Evolutionary conservation across 1,140 invertebrate species (phyloP).

Genomic region (Drosophila tropicalis): DNA sequence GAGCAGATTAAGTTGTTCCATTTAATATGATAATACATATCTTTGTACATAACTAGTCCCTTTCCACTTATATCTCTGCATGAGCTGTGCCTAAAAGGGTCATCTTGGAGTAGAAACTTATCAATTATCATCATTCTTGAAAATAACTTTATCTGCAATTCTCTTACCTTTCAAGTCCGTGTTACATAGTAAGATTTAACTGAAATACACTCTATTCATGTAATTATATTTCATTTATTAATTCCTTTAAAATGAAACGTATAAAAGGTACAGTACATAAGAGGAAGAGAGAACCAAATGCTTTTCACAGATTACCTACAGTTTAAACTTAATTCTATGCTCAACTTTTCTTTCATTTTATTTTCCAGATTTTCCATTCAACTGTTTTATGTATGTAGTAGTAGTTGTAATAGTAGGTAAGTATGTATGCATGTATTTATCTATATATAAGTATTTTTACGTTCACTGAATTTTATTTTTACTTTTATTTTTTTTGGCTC

Average conservation of each 20-base stretch:
- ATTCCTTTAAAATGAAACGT: constrained; percentile 57
- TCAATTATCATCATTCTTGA: background rate
- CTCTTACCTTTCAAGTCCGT: background rate
- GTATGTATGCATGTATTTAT: constrained; percentile 14
- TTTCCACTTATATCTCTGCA: background rate
- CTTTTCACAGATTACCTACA: constrained; percentile 59
- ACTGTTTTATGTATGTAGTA: constrained; percentile 19
- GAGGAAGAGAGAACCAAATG: constrained; percentile 44
- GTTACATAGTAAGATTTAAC: background rate
- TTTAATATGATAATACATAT: constrained; percentile 11
- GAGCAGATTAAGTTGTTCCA: constrained; percentile 9
- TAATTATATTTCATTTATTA: constrained; percentile 61
- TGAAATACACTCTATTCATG: constrained; percentile 19
- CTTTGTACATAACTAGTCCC: background rate
- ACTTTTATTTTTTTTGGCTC: background rate
- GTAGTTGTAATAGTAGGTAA: constrained; percentile 12
- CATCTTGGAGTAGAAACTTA: background rate
- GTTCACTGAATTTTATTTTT: background rate
- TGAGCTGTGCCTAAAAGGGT: background rate
- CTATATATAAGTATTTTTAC: constrained; percentile 8
- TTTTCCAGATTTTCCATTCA: constrained; percentile 23
- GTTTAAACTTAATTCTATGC: constrained; percentile 42
- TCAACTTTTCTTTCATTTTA: constrained; percentile 24
- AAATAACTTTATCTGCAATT: background rate
- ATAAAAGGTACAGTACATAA: constrained; percentile 58